Evolutionary conservation across 2,113 vertebrate genomes (phyloP).

Genomic region (Nothobranchius kuhntae): DNA sequence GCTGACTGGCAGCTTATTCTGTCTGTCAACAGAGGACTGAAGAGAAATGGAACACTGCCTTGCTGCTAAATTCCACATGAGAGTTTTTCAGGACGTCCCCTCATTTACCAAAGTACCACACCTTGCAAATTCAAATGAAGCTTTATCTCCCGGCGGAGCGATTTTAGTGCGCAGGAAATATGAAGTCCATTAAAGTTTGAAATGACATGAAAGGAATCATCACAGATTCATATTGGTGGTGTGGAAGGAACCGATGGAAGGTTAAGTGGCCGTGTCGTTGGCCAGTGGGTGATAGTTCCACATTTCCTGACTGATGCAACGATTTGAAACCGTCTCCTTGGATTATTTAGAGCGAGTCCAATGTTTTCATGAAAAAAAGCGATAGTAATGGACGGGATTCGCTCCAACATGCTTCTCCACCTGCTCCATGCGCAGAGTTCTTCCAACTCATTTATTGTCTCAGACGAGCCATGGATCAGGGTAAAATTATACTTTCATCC

Average conservation of each 20-base stretch:
- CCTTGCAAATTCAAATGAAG: slow-evolving; percentile 1
- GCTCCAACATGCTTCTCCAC: slow-evolving; percentile 35
- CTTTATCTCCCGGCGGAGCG: not conserved
- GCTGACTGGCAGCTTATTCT: slow-evolving; percentile 67
- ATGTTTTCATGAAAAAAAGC: not conserved
- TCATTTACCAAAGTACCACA: slow-evolving; percentile 5
- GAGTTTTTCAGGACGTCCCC: slow-evolving; percentile 8
- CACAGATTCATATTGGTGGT: slow-evolving; percentile 3
- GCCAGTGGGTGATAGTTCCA: slow-evolving; percentile 25
- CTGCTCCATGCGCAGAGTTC: slow-evolving; percentile 22
- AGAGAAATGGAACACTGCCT: slow-evolving; percentile 43
- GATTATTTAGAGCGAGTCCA: not conserved
- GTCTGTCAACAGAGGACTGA: slow-evolving; percentile 55
- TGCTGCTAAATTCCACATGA: slow-evolving; percentile 19
- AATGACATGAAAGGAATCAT: slow-evolving; percentile 2
- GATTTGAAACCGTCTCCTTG: slow-evolving; percentile 17
- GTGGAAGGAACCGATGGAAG: slow-evolving; percentile 22
- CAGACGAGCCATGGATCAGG: slow-evolving; percentile 27
- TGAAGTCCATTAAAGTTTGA: slow-evolving; percentile 16
- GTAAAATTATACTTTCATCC: slow-evolving; percentile 20
- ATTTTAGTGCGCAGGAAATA: slow-evolving; percentile 2
- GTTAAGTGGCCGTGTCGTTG: slow-evolving; percentile 11
- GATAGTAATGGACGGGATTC: slow-evolving; percentile 11
- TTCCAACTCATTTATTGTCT: slow-evolving; percentile 14
- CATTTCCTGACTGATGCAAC: slow-evolving; percentile 11